phyloP scores from a whole-genome alignment of 1,140 invertebrate species.

The Cydia amplana region DNA sequence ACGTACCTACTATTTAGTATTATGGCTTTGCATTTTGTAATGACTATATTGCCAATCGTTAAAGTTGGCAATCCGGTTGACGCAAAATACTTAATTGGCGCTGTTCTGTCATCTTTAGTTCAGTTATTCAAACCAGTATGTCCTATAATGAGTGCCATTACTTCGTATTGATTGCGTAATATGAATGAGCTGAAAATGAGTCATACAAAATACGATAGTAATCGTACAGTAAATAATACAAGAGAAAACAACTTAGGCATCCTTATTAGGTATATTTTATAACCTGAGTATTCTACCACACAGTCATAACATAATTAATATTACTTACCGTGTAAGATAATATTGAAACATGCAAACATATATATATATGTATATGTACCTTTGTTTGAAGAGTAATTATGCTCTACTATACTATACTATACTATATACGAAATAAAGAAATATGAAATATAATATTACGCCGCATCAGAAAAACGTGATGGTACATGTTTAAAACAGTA shows the following conservation, averaged over 20 bases:
- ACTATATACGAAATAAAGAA: no score
- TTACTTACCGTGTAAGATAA: no score
- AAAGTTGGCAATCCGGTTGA: background rate
- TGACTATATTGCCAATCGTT: background rate
- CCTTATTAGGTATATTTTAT: no score
- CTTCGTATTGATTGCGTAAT: background rate
- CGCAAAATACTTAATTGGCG: background rate
- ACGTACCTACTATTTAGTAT: background rate
- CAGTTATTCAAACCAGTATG: no score
- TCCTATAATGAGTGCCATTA: background rate
- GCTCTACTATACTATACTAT: no score
- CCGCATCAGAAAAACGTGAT: background rate
- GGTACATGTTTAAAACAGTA: conserved; percentile 3
- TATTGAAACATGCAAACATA: no score
- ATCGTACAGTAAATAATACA: background rate
- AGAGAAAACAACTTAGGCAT: background rate
- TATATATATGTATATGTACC: background rate
- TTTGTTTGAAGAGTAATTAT: conserved; percentile 1
- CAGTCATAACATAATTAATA: no score
- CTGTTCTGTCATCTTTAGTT: no score
- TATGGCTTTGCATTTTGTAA: background rate
- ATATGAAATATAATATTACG: no score
- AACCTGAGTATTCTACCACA: no score
- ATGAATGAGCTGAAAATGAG: conserved; percentile 1
- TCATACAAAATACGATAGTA: background rate